Percentiles rank a stretch among this genome's conserved stretches.
Evolutionary conservation across 2,888 invertebrate genomes (phyloP).

Genomic region (Selenia dentaria): DNA sequence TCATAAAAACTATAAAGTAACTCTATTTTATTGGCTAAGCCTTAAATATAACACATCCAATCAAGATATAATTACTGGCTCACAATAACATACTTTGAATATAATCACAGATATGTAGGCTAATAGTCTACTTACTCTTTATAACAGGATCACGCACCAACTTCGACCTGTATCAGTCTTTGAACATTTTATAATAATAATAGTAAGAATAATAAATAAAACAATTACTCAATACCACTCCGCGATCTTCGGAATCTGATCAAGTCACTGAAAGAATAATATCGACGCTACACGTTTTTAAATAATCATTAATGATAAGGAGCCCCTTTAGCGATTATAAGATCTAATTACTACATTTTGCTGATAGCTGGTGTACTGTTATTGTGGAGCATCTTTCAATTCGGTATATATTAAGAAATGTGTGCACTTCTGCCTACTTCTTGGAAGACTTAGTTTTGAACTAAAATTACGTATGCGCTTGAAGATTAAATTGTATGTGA

Average conservation of each 20-base stretch:
- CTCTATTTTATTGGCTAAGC: too few relatives aligned
- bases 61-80: too few relatives aligned
- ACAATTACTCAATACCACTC: constrained; percentile 28
- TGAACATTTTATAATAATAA: constrained; percentile 8
- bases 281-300: constrained; percentile 67
- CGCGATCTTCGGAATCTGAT: constrained; percentile 50
- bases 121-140: too few relatives aligned
- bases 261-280: constrained; percentile 67
- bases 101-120: too few relatives aligned
- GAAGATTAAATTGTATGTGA: constrained; percentile 7
- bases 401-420: not conserved
- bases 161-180: not conserved
- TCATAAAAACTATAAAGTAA: too few relatives aligned
- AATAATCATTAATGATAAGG: constrained; percentile 79
- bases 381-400: not conserved
- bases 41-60: too few relatives aligned
- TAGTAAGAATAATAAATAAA: too few relatives aligned
- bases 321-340: constrained; percentile 62
- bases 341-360: constrained; percentile 50
- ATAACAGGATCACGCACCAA: not conserved
- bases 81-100: too few relatives aligned
- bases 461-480: not conserved
- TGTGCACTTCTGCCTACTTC: not conserved
- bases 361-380: constrained; percentile 32
- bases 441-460: not conserved